Evolutionary conservation across 2,888 invertebrate species (phyloP), one percentile per base, ranked within the genome.

Genomic region (Spilarctia lutea): DNA sequence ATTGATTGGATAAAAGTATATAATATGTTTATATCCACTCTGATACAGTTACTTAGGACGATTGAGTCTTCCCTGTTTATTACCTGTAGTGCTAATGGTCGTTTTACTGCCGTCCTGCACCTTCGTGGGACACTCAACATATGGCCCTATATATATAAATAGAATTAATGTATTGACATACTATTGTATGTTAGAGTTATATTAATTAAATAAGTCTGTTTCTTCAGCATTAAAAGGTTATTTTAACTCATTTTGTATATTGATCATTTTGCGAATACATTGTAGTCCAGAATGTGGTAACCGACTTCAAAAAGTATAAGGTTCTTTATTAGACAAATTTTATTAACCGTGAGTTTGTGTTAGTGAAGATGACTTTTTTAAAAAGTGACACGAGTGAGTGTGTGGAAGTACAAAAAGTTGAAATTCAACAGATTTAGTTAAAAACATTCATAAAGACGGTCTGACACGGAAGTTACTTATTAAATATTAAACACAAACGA

Each of bases 71-170:
- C 79, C 71, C 69, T 70, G 79, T 90, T 88, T 90, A 89, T 87
- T 86, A 83, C 83, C 77, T 84, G 88, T 87, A 86, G 81, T 82
- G 83, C 87, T 87, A 87, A 86, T 87, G 87, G 87, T 68, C 75
- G 81, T 86, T 86, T 87, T 87, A 88, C 86, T 83, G 86, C 83
- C 30, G 6, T 27, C 45, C 60, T 67, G 60, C 71, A 71, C 71
- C 74, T 66, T 74, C 65, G 10, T 3, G 42, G 45, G 30, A 30
- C 30, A 18, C 52, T 69, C 20, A 2, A 60, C 45, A n/a, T 67
- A 27, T 45, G 30, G n/a, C 45, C 33, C 24, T 10, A 65, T 33
- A 20, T 27, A 30, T 27, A 27, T 60, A 60, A 39, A 16, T 24
- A 20, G 74, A 39, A 60, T 60, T 70, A 66, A 74, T 74, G 65